These are phyloP conservation scores for Axis porcinus DNA, from an alignment of 2,113 vertebrate genomes.

Conservation along the genomic window DNA sequence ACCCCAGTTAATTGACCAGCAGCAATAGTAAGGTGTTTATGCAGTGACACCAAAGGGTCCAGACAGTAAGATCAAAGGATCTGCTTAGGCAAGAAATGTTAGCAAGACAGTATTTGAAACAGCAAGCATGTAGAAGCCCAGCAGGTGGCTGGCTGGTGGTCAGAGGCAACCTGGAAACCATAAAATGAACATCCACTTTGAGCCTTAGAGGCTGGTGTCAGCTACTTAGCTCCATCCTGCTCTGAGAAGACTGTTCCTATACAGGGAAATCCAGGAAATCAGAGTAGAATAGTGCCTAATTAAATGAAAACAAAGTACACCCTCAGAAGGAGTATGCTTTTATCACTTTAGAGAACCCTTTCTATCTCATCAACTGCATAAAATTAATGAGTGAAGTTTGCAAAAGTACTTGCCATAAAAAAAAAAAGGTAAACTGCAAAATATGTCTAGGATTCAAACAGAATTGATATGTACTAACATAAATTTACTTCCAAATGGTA, in stretches of 20 bases:
- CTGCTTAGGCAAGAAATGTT: constrained; percentile 27
- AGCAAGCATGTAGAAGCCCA: not conserved
- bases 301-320: not conserved
- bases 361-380: not conserved
- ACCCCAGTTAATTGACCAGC: constrained; percentile 16
- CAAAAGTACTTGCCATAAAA: not conserved
- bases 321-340: not conserved
- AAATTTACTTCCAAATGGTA: not conserved
- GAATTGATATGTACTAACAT: not conserved
- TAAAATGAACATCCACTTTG: not conserved
- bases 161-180: not conserved
- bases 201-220: not conserved
- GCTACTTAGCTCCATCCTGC: not conserved
- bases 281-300: not conserved
- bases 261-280: not conserved
- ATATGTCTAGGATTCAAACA: not conserved
- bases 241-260: not conserved
- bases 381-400: not conserved
- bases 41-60: not conserved
- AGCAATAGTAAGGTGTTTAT: not conserved
- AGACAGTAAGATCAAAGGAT: constrained; percentile 15
- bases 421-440: not conserved
- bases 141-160: not conserved
- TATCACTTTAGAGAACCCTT: not conserved
- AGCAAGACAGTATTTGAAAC: not conserved